phyloP scores from a whole-genome alignment of 1,140 invertebrate species.

The Cyclargus thomasi region DNA sequence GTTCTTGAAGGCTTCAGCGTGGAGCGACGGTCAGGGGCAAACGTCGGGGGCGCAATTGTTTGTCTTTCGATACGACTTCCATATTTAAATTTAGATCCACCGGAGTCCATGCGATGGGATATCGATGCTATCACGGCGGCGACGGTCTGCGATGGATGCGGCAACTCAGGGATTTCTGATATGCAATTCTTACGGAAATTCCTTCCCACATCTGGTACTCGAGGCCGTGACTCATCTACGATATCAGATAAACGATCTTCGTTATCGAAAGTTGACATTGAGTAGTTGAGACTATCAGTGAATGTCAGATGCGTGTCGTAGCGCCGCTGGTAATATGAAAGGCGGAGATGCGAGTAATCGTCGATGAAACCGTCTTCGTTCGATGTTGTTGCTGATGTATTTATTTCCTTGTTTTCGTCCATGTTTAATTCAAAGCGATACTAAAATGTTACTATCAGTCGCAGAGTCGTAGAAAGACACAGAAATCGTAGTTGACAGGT shows the following conservation, averaged over 20 bases:
- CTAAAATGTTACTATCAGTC: not conserved
- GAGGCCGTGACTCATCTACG: slow-evolving; percentile 19
- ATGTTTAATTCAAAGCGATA: slow-evolving; percentile 22
- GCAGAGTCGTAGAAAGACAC: not conserved
- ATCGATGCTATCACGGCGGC: slow-evolving; percentile 48
- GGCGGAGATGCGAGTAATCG: slow-evolving; percentile 51
- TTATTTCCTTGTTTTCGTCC: slow-evolving; percentile 22
- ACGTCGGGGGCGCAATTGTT: slow-evolving; percentile 21
- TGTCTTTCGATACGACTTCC: slow-evolving; percentile 36
- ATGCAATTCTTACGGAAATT: slow-evolving; percentile 40
- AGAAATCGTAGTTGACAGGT: not conserved
- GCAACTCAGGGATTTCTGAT: slow-evolving; percentile 52
- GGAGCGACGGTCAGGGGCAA: slow-evolving; percentile 44
- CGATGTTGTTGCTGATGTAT: slow-evolving; percentile 19
- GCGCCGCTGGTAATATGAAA: slow-evolving; percentile 49
- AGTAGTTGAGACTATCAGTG: slow-evolving; percentile 27
- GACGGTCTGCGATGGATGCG: slow-evolving; percentile 43
- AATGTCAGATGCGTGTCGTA: slow-evolving; percentile 13
- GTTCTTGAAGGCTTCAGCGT: slow-evolving; percentile 34
- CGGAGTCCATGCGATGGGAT: slow-evolving; percentile 40
- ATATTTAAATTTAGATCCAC: slow-evolving; percentile 36
- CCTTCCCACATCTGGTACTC: slow-evolving; percentile 19
- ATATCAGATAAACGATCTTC: not conserved
- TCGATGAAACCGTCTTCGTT: slow-evolving; percentile 40
- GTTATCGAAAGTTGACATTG: slow-evolving; percentile 8